Evolutionary conservation across 2,113 vertebrate species (phyloP).

Genomic region (Trinectes maculatus): DNA sequence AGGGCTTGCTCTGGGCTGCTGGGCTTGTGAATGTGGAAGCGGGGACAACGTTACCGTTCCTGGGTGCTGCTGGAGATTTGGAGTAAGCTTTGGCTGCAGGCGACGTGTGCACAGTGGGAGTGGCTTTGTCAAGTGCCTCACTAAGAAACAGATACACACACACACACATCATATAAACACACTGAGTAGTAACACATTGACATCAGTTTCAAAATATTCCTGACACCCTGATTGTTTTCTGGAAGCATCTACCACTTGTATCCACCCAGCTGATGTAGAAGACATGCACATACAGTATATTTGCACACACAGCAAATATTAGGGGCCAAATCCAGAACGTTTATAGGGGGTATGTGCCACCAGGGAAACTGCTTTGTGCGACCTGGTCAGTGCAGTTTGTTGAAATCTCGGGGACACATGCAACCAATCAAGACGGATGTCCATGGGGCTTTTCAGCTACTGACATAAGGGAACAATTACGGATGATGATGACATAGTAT

Average conservation of each 20-base stretch:
- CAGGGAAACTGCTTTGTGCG: neutral
- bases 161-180: conserved; percentile 7
- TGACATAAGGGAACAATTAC: conserved; percentile 44
- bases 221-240: neutral
- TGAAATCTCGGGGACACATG: conserved; percentile 50
- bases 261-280: no score
- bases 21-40: conserved; percentile 61
- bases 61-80: conserved; percentile 64
- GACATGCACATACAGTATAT: no score
- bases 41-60: conserved; percentile 65
- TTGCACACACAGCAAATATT: no score
- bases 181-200: neutral
- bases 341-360: no score
- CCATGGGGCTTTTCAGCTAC: conserved; percentile 48
- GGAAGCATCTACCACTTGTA: no score
- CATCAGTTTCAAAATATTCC: neutral
- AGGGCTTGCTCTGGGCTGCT: conserved; percentile 57
- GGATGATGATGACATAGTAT: conserved; percentile 17
- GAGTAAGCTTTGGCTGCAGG: conserved; percentile 72
- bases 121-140: conserved; percentile 74
- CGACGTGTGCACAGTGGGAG: conserved; percentile 53
- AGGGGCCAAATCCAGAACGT: no score
- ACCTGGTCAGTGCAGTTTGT: neutral
- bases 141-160: conserved; percentile 65
- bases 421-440: conserved; percentile 45